Base-by-base conservation (phyloP, 2,888 invertebrate species). In the Drosophila lacicola region DNA sequence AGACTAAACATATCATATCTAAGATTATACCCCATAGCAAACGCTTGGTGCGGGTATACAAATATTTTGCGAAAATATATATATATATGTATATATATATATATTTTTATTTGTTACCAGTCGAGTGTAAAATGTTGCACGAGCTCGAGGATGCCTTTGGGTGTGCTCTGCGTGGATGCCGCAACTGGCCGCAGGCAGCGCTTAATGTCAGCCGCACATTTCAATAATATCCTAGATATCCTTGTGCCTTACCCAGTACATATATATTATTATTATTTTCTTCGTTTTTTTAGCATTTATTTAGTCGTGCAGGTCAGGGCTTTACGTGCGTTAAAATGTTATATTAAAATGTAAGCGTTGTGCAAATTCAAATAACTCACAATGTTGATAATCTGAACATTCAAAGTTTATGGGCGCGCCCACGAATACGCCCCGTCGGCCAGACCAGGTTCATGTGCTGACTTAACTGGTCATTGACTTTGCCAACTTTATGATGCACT, bases 401-500 rank as follows among this genome's bases (percentile, higher is more conserved):
- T 60, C 37, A 56, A 60, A 56, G 51, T 53, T 51, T 45, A 37
- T 45, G 29, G 47, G 3, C 10, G 11, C 37, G 37, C 36, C 19
- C 29, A 47, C 11, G 13, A 25, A 36, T 21, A 33, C 36, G n/a
- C 21, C 54, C 13, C 21, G 9, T n/a, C 10, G 29, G 36, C 19
- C 51, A n/a, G 25, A 29, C 54, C 36, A 14, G 63, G 63, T 54
- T 63, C 42, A 42, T 65, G 64, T 82, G 88, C 77, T 88, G 82
- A 82, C 82, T 85, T 84, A 89, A 87, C 88, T 89, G 85, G 88
- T 88, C 85, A 80, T 89, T 85, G 85, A 85, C 85, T 89, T 81
- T 67, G 37, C 61, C 78, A 89, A 87, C 85, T 87, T 87, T 85
- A 80, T 73, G 78, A 73, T 71, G 87, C 87, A 88, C 83, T 83